Percentiles rank a stretch among this genome's conserved stretches.
phyloP scores from a whole-genome alignment of 2,797 vertebrate genomes.

The Myotis pilosus region DNA sequence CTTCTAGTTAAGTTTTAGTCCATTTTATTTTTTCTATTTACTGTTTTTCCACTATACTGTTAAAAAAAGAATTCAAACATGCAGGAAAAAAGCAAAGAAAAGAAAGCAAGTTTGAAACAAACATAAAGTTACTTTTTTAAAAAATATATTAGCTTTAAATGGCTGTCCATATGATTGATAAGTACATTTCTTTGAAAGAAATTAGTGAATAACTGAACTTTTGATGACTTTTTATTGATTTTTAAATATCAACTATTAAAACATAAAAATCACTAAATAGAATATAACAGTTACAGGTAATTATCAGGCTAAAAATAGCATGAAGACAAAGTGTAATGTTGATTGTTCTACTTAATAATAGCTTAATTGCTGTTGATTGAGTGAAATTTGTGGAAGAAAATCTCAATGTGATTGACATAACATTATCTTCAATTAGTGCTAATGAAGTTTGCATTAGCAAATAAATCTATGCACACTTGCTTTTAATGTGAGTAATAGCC shows the following conservation, averaged over 20 bases:
- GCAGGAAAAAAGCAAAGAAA: neutral
- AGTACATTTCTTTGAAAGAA: neutral
- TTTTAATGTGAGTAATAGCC: neutral
- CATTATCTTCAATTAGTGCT: slow-evolving; percentile 3
- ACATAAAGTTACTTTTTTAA: neutral
- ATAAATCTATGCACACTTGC: neutral
- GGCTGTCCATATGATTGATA: neutral
- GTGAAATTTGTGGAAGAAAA: neutral
- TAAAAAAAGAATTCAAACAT: neutral
- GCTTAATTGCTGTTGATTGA: slow-evolving; percentile 12
- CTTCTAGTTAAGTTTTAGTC: neutral
- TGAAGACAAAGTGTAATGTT: neutral
- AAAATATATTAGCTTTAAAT: neutral
- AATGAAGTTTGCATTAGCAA: neutral
- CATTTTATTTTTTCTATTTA: neutral
- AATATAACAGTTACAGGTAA: neutral
- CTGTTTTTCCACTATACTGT: neutral
- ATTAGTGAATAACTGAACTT: neutral
- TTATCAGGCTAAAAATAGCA: neutral
- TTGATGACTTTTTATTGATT: neutral
- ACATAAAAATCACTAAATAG: neutral
- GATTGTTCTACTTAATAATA: neutral
- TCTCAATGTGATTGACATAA: neutral
- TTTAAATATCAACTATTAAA: neutral
- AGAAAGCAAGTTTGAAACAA: neutral